Evolutionary conservation across 2,888 invertebrate species (phyloP).

Genomic region (Brenthis daphne): DNA sequence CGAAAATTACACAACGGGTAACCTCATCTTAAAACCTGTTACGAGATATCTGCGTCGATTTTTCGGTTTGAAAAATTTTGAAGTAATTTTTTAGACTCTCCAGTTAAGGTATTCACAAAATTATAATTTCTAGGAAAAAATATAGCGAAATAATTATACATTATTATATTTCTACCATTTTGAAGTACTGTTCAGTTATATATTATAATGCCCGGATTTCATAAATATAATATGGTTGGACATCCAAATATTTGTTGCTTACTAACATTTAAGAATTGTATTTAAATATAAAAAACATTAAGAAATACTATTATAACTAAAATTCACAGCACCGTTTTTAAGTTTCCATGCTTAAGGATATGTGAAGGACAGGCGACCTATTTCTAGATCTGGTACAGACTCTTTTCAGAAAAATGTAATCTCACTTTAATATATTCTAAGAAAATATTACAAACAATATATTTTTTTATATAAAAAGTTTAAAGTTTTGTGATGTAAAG

Average conservation of each 20-base stretch:
- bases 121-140: background rate
- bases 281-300: constrained; percentile 1
- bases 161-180: no score
- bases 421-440: no score
- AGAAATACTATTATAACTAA: background rate
- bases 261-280: background rate
- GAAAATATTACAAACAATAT: no score
- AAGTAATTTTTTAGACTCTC: constrained; percentile 4
- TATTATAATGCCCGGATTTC: no score
- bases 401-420: no score
- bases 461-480: no score
- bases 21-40: constrained; percentile 6
- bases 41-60: constrained; percentile 8
- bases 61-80: constrained; percentile 7
- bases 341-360: constrained; percentile 6
- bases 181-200: no score
- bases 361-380: constrained; percentile 14
- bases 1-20: constrained; percentile 4
- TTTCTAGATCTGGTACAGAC: background rate
- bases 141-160: background rate
- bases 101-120: constrained; percentile 1
- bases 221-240: no score
- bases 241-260: background rate
- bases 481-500: no score
- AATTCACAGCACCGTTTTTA: background rate